Evolutionary conservation across 2,113 vertebrate species (phyloP).

Genomic region (Hippoglossus stenolepis): DNA sequence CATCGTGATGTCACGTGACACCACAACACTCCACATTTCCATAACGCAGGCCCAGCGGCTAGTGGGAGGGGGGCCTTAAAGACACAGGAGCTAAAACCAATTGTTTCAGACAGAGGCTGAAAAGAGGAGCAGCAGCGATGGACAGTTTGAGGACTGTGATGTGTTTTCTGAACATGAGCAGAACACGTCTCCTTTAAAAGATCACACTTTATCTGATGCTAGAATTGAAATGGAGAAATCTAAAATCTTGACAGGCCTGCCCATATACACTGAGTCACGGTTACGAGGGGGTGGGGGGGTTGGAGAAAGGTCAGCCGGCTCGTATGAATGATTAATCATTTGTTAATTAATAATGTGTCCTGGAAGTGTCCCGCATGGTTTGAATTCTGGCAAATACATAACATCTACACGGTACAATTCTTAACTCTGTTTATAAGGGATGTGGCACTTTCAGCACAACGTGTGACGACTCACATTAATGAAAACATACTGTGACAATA

Average conservation of each 20-base stretch:
- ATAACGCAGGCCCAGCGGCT: no score
- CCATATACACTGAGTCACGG: no score
- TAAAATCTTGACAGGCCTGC: no score
- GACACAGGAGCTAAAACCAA: neutral
- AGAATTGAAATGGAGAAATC: no score
- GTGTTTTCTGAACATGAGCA: no score
- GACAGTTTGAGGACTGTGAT: neutral
- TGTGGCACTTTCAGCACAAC: conserved; percentile 36
- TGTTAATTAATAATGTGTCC: neutral
- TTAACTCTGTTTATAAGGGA: conserved; percentile 18
- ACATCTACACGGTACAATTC: conserved; percentile 32
- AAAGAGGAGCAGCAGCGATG: neutral
- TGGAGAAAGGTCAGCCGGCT: neutral
- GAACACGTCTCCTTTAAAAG: neutral
- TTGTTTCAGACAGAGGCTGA: neutral
- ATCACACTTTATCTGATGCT: no score
- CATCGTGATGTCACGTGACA: no score
- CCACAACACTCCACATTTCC: no score
- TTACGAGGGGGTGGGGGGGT: neutral
- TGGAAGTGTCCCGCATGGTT: conserved; percentile 2
- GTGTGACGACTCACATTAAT: conserved; percentile 15
- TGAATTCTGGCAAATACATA: conserved; percentile 27
- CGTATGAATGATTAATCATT: neutral
- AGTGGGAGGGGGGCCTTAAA: no score
- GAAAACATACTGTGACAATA: conserved; percentile 22